Conservation (phyloP, 2,888 invertebrate genomes). For the Plagodis pulveraria region DNA sequence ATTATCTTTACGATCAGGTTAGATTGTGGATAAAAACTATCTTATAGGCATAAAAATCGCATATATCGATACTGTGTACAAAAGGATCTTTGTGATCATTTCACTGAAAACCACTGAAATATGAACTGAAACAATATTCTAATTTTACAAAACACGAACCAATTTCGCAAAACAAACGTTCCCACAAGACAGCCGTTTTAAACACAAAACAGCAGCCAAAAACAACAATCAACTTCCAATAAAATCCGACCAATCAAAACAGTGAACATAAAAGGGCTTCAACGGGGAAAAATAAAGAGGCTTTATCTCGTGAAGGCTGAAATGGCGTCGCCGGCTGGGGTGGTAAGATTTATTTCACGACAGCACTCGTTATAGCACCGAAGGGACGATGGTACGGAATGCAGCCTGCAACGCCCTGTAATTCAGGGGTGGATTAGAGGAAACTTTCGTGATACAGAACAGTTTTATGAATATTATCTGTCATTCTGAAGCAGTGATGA, state of each 20-base stretch:
- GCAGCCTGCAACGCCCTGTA: constrained; percentile 65
- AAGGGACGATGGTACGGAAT: constrained; percentile 70
- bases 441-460: neutral
- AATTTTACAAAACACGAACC: constrained; percentile 17
- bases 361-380: constrained; percentile 77
- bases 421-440: constrained; percentile 38
- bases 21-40: too few relatives aligned
- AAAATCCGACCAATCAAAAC: constrained; percentile 73
- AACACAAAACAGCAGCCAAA: constrained; percentile 27
- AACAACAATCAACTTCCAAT: constrained; percentile 56
- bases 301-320: constrained; percentile 77
- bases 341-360: constrained; percentile 81
- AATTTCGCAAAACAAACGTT: constrained; percentile 24
- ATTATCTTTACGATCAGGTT: too few relatives aligned
- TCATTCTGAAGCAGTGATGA: too few relatives aligned
- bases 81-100: neutral
- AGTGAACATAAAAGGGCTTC: constrained; percentile 37
- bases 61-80: too few relatives aligned
- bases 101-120: neutral
- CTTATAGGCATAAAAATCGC: too few relatives aligned
- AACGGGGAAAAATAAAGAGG: constrained; percentile 79
- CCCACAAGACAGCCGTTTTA: constrained; percentile 27
- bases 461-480: neutral
- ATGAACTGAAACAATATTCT: constrained; percentile 5
- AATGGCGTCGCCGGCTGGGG: constrained; percentile 65